These are phyloP conservation scores for Sorex maritimensis DNA, from an alignment of 2,797 vertebrate genomes.

Conservation along the genomic window DNA sequence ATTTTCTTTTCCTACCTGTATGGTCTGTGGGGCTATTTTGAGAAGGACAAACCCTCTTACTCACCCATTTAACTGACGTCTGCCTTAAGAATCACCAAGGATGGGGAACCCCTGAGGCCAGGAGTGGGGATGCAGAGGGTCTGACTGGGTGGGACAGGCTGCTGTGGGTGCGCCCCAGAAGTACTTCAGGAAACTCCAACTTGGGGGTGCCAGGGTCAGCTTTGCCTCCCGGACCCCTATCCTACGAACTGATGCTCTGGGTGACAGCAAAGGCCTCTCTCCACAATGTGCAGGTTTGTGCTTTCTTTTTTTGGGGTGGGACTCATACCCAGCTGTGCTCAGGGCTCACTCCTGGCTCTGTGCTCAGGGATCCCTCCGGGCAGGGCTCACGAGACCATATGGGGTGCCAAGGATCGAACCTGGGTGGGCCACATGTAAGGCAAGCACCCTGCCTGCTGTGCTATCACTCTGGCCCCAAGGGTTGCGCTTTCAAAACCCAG, in stretches of 20 bases:
- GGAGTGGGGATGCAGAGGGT: neutral
- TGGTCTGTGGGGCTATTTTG: constrained; percentile 54
- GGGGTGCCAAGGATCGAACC: too few species aligned
- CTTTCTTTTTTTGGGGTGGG: too few species aligned
- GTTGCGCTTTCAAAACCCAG: constrained; percentile 61
- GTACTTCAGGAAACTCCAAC: neutral
- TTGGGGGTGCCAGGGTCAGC: rapidly evolving
- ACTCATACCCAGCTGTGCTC: too few species aligned
- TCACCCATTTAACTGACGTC: constrained; percentile 24
- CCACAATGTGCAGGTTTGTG: neutral
- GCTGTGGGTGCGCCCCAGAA: rapidly evolving
- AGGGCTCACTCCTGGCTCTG: too few species aligned
- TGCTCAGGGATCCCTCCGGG: too few species aligned
- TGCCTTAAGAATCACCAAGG: neutral
- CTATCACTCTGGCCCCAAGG: too few species aligned
- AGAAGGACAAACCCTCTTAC: constrained; percentile 78
- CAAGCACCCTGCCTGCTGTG: too few species aligned
- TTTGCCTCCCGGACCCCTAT: neutral
- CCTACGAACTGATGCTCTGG: rapidly evolving
- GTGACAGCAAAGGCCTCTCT: neutral
- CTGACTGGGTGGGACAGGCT: neutral
- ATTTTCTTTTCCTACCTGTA: constrained; percentile 50
- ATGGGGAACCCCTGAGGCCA: constrained; percentile 14
- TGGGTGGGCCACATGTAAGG: too few species aligned
- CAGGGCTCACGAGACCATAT: too few species aligned